These are phyloP conservation scores for Cnemophilus loriae DNA, from an alignment of 2,113 vertebrate genomes.

Conservation along the genomic window DNA sequence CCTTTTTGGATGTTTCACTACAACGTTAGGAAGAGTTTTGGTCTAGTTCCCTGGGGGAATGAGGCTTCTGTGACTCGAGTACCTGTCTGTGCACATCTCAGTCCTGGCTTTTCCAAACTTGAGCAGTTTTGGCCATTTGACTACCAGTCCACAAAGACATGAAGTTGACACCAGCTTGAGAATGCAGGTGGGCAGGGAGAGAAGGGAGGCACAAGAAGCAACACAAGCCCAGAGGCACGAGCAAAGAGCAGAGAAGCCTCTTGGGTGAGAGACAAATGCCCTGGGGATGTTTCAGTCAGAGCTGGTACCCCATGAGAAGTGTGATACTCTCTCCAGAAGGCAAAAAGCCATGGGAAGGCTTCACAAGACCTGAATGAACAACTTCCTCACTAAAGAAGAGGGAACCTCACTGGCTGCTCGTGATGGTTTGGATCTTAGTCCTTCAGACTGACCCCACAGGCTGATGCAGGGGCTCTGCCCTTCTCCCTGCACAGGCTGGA, in stretches of 20 bases:
- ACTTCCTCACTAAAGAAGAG: neutral
- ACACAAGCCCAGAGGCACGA: neutral
- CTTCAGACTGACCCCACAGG: neutral
- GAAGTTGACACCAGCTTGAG: neutral
- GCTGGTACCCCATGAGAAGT: neutral
- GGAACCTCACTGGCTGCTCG: neutral
- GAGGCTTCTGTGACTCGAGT: neutral
- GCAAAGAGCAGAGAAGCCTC: neutral
- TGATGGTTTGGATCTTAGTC: neutral
- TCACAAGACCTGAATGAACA: accelerated
- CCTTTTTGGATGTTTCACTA: neutral
- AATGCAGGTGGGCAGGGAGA: neutral
- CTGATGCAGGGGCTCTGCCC: neutral
- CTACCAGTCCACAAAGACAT: neutral
- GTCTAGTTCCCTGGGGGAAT: neutral
- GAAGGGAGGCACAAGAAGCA: neutral
- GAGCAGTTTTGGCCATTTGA: neutral
- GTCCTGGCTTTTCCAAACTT: neutral
- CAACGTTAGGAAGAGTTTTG: neutral
- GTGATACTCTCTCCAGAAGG: neutral
- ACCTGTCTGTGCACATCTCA: neutral
- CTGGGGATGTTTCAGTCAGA: neutral
- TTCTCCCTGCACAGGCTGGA: neutral
- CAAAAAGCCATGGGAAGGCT: neutral
- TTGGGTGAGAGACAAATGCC: neutral